These are phyloP conservation scores for Toxotes jaculatrix DNA, from an alignment of 2,113 vertebrate species.

Conservation along the genomic window DNA sequence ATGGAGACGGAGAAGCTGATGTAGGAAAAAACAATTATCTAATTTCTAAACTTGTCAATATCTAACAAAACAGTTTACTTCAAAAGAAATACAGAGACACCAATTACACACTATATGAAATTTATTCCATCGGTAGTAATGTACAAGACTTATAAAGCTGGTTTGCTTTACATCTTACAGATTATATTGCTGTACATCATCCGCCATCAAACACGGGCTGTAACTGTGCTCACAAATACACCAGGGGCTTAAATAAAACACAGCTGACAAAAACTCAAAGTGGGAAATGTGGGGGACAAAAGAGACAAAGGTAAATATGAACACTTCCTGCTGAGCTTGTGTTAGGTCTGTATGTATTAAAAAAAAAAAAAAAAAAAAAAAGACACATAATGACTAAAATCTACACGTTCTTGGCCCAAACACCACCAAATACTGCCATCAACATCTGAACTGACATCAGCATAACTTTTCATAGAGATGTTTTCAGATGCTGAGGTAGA, in stretches of 20 bases:
- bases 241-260: conserved; percentile 45
- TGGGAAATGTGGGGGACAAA: neutral
- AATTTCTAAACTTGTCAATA: neutral
- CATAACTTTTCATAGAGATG: neutral
- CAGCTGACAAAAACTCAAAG: neutral
- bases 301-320: conserved; percentile 19
- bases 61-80: neutral
- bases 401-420: conserved; percentile 14
- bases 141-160: conserved; percentile 72
- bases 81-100: conserved; percentile 1
- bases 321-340: conserved; percentile 16
- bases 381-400: neutral
- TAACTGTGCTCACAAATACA: conserved; percentile 47
- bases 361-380: conserved; percentile 5
- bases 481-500: conserved; percentile 4
- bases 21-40: neutral
- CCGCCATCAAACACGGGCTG: conserved; percentile 8
- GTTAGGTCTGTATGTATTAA: conserved; percentile 11
- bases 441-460: conserved; percentile 2
- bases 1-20: neutral
- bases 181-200: conserved; percentile 49
- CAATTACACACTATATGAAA: conserved; percentile 53
- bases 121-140: conserved; percentile 73
- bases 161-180: conserved; percentile 40
- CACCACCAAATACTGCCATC: neutral